phyloP scores from a whole-genome alignment of 2,797 vertebrate genomes.

The Brotula barbata region DNA sequence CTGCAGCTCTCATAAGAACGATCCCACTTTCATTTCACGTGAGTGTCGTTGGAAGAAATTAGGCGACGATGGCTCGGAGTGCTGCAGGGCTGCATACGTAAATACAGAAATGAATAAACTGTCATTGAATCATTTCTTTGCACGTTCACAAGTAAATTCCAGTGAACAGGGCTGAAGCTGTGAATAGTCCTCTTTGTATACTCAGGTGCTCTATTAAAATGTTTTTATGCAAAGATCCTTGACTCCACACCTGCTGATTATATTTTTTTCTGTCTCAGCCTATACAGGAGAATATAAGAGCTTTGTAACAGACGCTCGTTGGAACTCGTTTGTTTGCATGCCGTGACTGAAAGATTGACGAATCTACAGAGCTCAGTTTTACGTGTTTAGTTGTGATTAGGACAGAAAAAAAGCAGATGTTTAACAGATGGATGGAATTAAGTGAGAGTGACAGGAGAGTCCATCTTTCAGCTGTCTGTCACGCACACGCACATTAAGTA shows the following conservation, averaged over 20 bases:
- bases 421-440: conserved; percentile 33
- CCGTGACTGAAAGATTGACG: too few species aligned
- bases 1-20: conserved; percentile 7
- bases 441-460: background rate
- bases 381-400: conserved; percentile 8
- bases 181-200: background rate
- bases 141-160: background rate
- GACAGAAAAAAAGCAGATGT: conserved; percentile 28
- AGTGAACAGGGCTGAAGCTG: background rate
- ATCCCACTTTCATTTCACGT: conserved; percentile 22
- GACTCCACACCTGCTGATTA: conserved; percentile 22
- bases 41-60: background rate
- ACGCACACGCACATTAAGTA: conserved; percentile 1
- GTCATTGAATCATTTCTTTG: background rate
- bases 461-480: background rate
- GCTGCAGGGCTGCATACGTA: background rate
- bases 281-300: too few species aligned
- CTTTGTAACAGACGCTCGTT: too few species aligned
- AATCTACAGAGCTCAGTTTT: too few species aligned
- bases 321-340: too few species aligned
- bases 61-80: background rate
- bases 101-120: background rate
- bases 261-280: too few species aligned
- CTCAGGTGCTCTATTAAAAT: conserved; percentile 25
- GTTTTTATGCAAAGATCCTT: conserved; percentile 16